These are phyloP conservation scores for Tamias sibiricus DNA, from an alignment of 2,113 vertebrate species.

Conservation along the genomic window DNA sequence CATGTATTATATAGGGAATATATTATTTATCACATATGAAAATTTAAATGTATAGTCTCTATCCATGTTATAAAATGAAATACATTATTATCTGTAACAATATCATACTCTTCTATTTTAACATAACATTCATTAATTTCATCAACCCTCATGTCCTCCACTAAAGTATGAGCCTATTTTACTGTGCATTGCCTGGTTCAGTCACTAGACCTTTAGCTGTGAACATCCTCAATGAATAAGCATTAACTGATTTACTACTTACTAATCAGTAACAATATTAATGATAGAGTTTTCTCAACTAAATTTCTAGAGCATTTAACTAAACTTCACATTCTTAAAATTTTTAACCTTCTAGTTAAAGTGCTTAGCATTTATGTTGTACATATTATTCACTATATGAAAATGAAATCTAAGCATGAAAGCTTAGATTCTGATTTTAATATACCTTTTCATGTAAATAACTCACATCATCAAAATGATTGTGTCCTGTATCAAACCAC, in stretches of 20 bases:
- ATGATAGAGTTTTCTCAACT: not conserved
- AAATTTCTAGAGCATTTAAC: slow-evolving; percentile 40
- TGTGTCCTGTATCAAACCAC: slow-evolving; percentile 45
- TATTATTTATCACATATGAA: not conserved
- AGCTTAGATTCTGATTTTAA: slow-evolving; percentile 33
- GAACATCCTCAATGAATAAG: not conserved
- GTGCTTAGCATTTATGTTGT: slow-evolving; percentile 14
- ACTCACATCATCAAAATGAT: slow-evolving; percentile 12
- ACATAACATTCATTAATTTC: not conserved
- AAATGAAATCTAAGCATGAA: no score
- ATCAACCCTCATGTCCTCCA: not conserved
- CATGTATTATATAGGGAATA: not conserved
- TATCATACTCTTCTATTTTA: not conserved
- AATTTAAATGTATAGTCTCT: not conserved
- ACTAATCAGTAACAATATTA: not conserved
- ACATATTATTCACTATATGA: not conserved
- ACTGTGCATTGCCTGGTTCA: not conserved
- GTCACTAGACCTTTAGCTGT: not conserved
- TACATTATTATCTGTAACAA: not conserved
- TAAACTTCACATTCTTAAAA: not conserved
- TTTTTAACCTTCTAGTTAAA: slow-evolving; percentile 19
- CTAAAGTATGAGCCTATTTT: not conserved
- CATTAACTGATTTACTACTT: not conserved
- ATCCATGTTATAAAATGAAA: not conserved
- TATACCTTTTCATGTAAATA: slow-evolving; percentile 47